Conservation (phyloP, 64 coral and sea anemone genomes). For the Dendrophyllia cribrosa region DNA sequence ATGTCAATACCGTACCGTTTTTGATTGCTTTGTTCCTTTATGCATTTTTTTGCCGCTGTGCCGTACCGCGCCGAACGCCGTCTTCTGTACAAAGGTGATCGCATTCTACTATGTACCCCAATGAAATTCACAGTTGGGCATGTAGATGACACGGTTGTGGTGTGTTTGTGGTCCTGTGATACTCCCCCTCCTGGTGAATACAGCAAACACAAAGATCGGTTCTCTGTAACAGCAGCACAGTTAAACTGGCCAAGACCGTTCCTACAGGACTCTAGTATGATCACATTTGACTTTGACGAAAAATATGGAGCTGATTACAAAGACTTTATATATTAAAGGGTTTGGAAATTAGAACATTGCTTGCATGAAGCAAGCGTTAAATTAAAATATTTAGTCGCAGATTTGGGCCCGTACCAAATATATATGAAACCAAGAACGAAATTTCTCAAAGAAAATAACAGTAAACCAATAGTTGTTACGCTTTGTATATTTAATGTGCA, state of each 20-base stretch:
- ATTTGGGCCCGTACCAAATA: too few species aligned
- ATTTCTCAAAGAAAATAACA: too few species aligned
- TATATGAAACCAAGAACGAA: too few species aligned
- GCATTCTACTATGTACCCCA: background rate
- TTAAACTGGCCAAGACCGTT: background rate
- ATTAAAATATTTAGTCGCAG: too few species aligned
- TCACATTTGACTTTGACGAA: background rate
- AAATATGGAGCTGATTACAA: too few species aligned
- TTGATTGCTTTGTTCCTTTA: slow-evolving; percentile 42
- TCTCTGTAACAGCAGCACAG: background rate
- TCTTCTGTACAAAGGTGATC: background rate
- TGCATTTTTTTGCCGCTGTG: slow-evolving; percentile 13
- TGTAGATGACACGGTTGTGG: slow-evolving; percentile 11
- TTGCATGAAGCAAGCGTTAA: too few species aligned
- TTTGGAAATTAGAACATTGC: too few species aligned
- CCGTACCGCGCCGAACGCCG: slow-evolving; percentile 34
- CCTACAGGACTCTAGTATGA: background rate
- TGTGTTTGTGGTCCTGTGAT: slow-evolving; percentile 31
- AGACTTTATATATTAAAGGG: too few species aligned
- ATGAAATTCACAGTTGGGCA: background rate
- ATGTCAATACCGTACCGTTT: slow-evolving; percentile 31
- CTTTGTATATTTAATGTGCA: too few species aligned
- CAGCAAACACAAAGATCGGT: background rate
- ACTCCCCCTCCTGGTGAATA: slow-evolving; percentile 19
- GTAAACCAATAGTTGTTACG: too few species aligned